A percentile compares a stretch with the other conserved stretches of the same genome.
Evolutionary conservation across 2,797 vertebrate species (phyloP).

Genomic region (Epinephelus malabaricus): DNA sequence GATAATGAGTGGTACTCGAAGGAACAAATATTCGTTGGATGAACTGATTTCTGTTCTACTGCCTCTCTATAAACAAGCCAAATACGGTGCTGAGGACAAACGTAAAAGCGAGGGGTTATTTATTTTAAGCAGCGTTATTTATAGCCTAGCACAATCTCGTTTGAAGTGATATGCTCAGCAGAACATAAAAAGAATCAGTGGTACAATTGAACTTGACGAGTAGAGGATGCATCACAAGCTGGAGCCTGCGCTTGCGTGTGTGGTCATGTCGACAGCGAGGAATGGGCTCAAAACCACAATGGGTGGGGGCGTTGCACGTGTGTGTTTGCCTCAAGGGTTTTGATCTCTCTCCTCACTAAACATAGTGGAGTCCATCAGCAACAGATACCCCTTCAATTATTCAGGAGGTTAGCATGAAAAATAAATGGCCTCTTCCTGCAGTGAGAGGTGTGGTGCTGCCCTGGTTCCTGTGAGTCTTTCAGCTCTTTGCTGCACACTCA

Average conservation of each 20-base stretch:
- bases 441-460: constrained; percentile 52
- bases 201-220: constrained; percentile 43
- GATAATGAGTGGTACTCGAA: constrained; percentile 15
- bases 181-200: constrained; percentile 44
- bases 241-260: not conserved
- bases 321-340: constrained; percentile 55
- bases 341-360: constrained; percentile 67
- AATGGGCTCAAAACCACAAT: constrained; percentile 15
- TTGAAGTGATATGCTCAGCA: constrained; percentile 51
- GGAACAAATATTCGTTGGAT: constrained; percentile 44
- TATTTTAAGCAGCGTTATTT: constrained; percentile 72
- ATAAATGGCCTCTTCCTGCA: constrained; percentile 79
- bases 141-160: constrained; percentile 43
- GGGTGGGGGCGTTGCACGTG: constrained; percentile 1
- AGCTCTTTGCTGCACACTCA: not conserved
- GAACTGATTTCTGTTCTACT: constrained; percentile 48
- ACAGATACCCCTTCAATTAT: constrained; percentile 79
- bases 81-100: constrained; percentile 43
- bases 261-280: constrained; percentile 1
- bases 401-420: constrained; percentile 77
- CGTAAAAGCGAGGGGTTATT: constrained; percentile 42
- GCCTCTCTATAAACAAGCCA: constrained; percentile 39
- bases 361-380: constrained; percentile 74
- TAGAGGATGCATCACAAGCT: constrained; percentile 22
- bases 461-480: constrained; percentile 43